Evolutionary conservation across 2,113 vertebrate species (phyloP).

Genomic region (Stercorarius parasiticus): DNA sequence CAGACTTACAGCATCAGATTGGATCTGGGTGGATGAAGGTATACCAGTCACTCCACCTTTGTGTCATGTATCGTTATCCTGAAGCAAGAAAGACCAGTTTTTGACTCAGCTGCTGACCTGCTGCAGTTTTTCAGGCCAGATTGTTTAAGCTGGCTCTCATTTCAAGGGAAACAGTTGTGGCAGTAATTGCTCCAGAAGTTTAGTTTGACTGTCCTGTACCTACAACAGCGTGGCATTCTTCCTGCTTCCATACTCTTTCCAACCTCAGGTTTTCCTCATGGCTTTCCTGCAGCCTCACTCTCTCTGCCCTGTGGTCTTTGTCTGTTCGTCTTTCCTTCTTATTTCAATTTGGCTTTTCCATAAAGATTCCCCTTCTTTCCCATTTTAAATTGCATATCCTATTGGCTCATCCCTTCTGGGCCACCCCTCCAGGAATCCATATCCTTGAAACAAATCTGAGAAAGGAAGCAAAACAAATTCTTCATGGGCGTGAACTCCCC

Average conservation of each 20-base stretch:
- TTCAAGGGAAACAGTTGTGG: neutral
- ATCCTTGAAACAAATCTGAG: neutral
- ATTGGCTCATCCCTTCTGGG: neutral
- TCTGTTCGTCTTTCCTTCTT: neutral
- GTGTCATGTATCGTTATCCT: neutral
- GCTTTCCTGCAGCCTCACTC: neutral
- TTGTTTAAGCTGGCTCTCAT: neutral
- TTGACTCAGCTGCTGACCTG: neutral
- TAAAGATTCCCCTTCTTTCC: neutral
- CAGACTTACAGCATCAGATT: neutral
- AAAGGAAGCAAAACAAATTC: neutral
- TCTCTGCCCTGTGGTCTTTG: neutral
- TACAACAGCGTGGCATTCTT: neutral
- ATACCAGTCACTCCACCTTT: neutral
- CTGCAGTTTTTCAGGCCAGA: neutral
- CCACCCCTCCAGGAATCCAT: neutral
- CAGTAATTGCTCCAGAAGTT: neutral
- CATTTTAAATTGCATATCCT: neutral
- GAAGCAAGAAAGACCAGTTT: neutral
- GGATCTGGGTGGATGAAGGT: neutral
- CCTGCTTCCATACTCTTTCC: neutral
- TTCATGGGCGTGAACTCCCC: rapidly evolving
- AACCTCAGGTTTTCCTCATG: neutral
- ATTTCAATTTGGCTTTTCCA: neutral
- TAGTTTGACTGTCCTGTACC: neutral